phyloP scores from a whole-genome alignment of 2,888 invertebrate species.

The Acanthopleura granulata region DNA sequence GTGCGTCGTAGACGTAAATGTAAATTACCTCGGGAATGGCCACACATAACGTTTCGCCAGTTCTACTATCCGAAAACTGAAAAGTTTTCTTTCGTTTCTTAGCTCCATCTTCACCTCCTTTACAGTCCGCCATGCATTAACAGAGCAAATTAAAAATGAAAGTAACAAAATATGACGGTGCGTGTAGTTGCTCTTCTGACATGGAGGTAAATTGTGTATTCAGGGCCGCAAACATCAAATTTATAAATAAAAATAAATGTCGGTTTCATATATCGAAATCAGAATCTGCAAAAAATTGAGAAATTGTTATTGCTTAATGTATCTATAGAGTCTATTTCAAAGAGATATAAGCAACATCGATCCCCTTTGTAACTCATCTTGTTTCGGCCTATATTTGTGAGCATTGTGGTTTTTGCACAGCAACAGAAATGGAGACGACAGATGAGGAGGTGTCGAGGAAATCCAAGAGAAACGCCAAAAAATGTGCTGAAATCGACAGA shows the following conservation, averaged over 20 bases:
- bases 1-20: too few relatives aligned
- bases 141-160: too few relatives aligned
- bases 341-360: too few relatives aligned
- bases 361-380: too few relatives aligned
- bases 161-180: too few relatives aligned
- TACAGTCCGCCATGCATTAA: too few relatives aligned
- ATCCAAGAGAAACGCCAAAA: constrained; percentile 40
- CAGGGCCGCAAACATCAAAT: not conserved
- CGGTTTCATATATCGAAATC: too few relatives aligned
- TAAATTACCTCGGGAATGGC: not conserved
- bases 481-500: constrained; percentile 50
- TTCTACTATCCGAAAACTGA: constrained; percentile 8
- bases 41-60: not conserved
- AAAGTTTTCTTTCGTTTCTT: not conserved
- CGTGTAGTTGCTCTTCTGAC: not conserved
- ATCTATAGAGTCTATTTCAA: too few relatives aligned
- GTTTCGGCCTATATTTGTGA: too few relatives aligned
- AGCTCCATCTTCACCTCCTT: too few relatives aligned
- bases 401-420: not conserved
- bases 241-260: constrained; percentile 8
- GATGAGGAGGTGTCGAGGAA: constrained; percentile 22
- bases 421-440: constrained; percentile 22
- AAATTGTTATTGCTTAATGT: too few relatives aligned
- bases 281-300: too few relatives aligned
- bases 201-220: not conserved